Base-by-base conservation (phyloP, 2,113 vertebrate species). In the Eulacestoma nigropectus region DNA sequence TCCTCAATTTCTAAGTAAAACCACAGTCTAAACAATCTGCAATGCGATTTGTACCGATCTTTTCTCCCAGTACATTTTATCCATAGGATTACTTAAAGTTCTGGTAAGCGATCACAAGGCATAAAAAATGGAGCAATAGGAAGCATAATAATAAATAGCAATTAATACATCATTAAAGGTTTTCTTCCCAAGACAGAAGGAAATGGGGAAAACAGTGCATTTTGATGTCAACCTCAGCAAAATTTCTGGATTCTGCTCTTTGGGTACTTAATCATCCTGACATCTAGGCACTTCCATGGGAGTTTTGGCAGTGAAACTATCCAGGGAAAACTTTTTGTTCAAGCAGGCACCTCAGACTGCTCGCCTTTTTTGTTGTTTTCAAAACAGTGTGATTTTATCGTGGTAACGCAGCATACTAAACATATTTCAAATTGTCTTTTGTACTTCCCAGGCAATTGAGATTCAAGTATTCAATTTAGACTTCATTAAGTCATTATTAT, bases 191-290 rank as follows among this genome's bases (percentile, higher is more conserved):
- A 94, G 90, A 91, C 79, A 10, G 90, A 73, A 90, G 89, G 59
- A 95, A 91, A 69, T 55, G 16, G 27, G 62, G 73, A 94, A 97
- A 94, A 76, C 73, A 87, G 80, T 96, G 62, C 35, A 80, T 96
- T 97, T 96, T 88, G 79, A 84, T 97, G 95, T 95, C 85, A 96
- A 87, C 89, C 73, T 96, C 90, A 94, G 96, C 93, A 47, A 93
- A 91, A 90, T 79, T 95, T 96, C 86, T 97, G 81, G 81, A 89
- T 96, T 70, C 32, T 92, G 63, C 79, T 73, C 49, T 62, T 63
- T 57, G 73, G 33, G 74, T 64, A 21, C 70, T 97, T 96, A 94
- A 91, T 97, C 85, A 94, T 89, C 35, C 59, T 95, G 91, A 90
- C 84, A 95, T 76, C 18, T 55, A 87, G 59, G 37, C 42, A 50